Conservation (phyloP, 2,888 invertebrate genomes). For the Steinernema scapterisci region DNA sequence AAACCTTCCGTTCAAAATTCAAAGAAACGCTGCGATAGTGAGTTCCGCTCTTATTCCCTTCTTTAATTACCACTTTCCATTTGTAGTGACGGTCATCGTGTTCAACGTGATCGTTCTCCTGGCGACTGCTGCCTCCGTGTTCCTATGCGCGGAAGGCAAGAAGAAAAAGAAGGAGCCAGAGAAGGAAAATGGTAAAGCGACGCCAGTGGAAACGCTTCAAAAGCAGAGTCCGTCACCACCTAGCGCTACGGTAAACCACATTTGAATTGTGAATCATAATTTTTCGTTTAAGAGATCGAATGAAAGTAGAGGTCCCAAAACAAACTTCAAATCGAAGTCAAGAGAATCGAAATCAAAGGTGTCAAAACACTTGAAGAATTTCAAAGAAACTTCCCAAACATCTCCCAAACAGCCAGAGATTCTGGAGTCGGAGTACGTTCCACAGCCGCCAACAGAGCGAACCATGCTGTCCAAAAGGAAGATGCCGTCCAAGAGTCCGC, state of each 20-base stretch:
- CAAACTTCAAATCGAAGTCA: too few species aligned
- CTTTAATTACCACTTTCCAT: background rate
- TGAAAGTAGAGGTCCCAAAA: too few species aligned
- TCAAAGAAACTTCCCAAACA: too few species aligned
- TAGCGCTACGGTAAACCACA: background rate
- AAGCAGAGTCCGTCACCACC: conserved; percentile 40
- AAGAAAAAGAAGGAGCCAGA: background rate
- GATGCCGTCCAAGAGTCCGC: too few species aligned
- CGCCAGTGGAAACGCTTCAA: too few species aligned
- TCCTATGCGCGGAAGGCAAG: background rate
- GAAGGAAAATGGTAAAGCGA: too few species aligned
- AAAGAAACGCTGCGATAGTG: background rate
- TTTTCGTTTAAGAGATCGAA: background rate
- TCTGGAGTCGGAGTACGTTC: too few species aligned
- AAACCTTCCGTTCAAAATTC: conserved; percentile 25
- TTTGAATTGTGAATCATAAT: background rate
- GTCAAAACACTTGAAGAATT: too few species aligned
- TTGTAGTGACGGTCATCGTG: background rate
- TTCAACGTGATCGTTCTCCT: background rate
- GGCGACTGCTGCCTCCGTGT: background rate
- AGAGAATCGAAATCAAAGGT: too few species aligned
- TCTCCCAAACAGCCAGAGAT: too few species aligned
- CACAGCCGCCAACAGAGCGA: too few species aligned
- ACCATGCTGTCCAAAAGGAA: too few species aligned
- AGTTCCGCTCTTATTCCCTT: background rate